Base-by-base conservation (phyloP, 1,140 invertebrate genomes). In the Drosophila tristis region DNA sequence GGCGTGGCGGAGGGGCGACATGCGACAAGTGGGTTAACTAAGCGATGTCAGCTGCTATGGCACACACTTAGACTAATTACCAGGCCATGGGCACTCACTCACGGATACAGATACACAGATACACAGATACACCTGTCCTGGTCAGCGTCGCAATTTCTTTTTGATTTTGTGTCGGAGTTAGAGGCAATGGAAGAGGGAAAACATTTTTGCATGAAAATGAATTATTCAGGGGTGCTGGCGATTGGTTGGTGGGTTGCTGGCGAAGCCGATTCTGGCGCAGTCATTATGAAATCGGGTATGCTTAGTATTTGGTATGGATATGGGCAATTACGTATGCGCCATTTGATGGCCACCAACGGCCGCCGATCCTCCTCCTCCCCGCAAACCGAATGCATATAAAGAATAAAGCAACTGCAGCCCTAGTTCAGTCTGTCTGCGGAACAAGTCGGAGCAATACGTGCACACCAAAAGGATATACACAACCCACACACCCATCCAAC, bases 401-500 rank as follows among this genome's bases (percentile, higher is more conserved):
- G 67, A 80, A 61, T 73, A 42, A 25, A 42, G 16, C 39, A 20
- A 54, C 29, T 67, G 50, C 76, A 74, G 64, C 61, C 43, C 76
- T 74, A 78, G 80, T 89, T 89, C 84, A 89, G 84, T 89, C 67
- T 78, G 71, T 63, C 54, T 74, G 74, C 65, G 84, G 71, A 68
- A 68, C 57, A 74, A 65, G 67, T 90, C 84, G 72, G 61, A 78
- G 53, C 66, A 44, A 78, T 84, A 72, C 73, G 74, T 44, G 73
- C 45, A 39, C 51, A 74, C 44, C 45, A 66, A 26, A 63, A 64
- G 57, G 71, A 74, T 76, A 61, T 60, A 74, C 4, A 29, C 25
- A n/a, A 53, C 29, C 20, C 4, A 55, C 13, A 60, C 16, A 53
- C 9, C 6, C 26, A 29, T 6, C 4, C 23, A 59, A 47, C 5